Evolutionary conservation across 37 sponge, comb jelly and placozoan species (phyloP).

Genomic region (Oscarella lobularis): DNA sequence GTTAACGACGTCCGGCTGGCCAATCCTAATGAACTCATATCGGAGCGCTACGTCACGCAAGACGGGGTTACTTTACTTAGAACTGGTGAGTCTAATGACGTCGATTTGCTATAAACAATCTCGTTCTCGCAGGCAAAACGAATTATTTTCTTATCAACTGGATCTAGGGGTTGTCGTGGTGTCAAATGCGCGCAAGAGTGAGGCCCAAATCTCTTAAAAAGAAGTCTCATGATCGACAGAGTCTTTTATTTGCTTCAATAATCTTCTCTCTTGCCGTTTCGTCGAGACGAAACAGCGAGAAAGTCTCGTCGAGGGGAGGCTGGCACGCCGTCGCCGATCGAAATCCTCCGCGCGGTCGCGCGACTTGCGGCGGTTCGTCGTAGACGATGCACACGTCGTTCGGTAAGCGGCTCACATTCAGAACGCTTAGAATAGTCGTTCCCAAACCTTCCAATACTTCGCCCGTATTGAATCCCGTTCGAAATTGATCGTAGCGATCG

Average conservation of each 20-base stretch:
- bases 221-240: not conserved
- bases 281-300: not conserved
- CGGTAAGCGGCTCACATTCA: not conserved
- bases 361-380: not conserved
- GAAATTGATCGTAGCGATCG: not conserved
- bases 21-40: too few relatives aligned
- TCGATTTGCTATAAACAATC: too few relatives aligned
- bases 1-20: too few relatives aligned
- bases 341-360: not conserved
- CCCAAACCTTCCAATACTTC: not conserved
- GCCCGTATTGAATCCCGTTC: not conserved
- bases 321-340: not conserved
- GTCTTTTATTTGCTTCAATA: not conserved
- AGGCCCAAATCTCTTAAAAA: too few relatives aligned
- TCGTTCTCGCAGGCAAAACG: too few relatives aligned
- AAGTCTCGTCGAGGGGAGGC: not conserved
- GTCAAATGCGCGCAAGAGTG: too few relatives aligned
- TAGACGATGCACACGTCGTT: not conserved
- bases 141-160: too few relatives aligned
- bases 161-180: too few relatives aligned
- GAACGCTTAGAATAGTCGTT: not conserved
- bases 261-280: not conserved
- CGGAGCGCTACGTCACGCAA: too few relatives aligned
- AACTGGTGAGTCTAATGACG: too few relatives aligned
- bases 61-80: too few relatives aligned